phyloP scores from a whole-genome alignment of 2,888 invertebrate genomes.

The Phasia obesa region DNA sequence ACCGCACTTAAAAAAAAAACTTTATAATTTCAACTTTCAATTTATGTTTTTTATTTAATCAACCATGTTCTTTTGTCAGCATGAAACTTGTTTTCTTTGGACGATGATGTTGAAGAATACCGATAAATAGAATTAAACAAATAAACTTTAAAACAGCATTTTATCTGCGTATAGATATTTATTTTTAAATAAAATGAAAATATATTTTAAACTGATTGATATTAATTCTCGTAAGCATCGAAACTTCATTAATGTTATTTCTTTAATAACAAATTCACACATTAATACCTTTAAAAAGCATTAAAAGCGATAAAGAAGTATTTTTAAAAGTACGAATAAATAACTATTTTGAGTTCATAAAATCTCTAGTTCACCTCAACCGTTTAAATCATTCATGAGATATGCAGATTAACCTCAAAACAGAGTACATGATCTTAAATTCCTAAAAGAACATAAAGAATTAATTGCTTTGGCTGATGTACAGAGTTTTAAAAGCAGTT shows the following conservation, averaged over 20 bases:
- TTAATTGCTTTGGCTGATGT: neutral
- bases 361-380: slow-evolving; percentile 65
- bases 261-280: neutral
- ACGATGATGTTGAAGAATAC: slow-evolving; percentile 11
- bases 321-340: slow-evolving; percentile 1
- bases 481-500: neutral
- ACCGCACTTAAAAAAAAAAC: slow-evolving; percentile 9
- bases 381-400: slow-evolving; percentile 50
- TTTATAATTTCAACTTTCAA: slow-evolving; percentile 50
- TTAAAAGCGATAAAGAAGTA: neutral
- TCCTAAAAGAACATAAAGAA: slow-evolving; percentile 15
- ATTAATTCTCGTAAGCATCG: no score
- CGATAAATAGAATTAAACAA: slow-evolving; percentile 15
- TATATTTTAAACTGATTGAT: no score
- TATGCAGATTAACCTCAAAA: slow-evolving; percentile 58
- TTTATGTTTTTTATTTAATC: slow-evolving; percentile 13
- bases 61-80: slow-evolving; percentile 21
- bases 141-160: neutral
- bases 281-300: slow-evolving; percentile 9
- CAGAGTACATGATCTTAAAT: slow-evolving; percentile 21
- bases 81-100: slow-evolving; percentile 36
- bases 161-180: neutral
- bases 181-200: neutral
- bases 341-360: slow-evolving; percentile 9
- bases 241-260: neutral